phyloP scores from a whole-genome alignment of 2,113 vertebrate genomes.

The Melanostigma gelatinosum region DNA sequence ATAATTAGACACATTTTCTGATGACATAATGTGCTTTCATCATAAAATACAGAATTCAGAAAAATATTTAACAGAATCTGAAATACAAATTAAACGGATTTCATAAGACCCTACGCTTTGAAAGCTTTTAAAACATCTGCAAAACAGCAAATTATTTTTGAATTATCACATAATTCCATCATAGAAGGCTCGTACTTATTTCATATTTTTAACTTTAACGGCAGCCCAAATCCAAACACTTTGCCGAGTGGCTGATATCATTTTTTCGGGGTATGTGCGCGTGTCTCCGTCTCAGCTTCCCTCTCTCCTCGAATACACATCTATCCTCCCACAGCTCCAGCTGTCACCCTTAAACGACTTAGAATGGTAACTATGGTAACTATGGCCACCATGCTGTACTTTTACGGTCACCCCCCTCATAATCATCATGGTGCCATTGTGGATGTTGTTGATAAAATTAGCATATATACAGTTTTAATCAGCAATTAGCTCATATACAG shows the following conservation, averaged over 20 bases:
- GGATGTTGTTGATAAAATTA: neutral
- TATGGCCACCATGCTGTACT: conserved; percentile 45
- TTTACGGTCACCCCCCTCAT: conserved; percentile 12
- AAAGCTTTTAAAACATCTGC: neutral
- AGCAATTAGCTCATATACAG: too few relatives aligned
- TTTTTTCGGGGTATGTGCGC: neutral
- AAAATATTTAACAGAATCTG: neutral
- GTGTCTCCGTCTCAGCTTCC: conserved; percentile 2
- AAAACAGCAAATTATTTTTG: neutral
- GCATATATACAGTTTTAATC: too few relatives aligned
- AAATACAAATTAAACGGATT: neutral
- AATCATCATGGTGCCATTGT: neutral
- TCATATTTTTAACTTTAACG: neutral
- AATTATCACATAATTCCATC: neutral
- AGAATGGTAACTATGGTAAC: conserved; percentile 71
- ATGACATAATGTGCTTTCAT: too few relatives aligned
- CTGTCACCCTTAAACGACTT: conserved; percentile 44
- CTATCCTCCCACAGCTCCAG: conserved; percentile 48
- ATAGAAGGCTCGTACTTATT: neutral
- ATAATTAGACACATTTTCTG: too few relatives aligned
- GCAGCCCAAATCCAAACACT: neutral
- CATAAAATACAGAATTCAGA: neutral
- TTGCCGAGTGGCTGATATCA: neutral
- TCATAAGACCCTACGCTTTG: neutral
- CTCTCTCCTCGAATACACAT: conserved; percentile 20